Base-by-base conservation (phyloP, 2,113 vertebrate genomes). In the Anarrhichthys ocellatus region DNA sequence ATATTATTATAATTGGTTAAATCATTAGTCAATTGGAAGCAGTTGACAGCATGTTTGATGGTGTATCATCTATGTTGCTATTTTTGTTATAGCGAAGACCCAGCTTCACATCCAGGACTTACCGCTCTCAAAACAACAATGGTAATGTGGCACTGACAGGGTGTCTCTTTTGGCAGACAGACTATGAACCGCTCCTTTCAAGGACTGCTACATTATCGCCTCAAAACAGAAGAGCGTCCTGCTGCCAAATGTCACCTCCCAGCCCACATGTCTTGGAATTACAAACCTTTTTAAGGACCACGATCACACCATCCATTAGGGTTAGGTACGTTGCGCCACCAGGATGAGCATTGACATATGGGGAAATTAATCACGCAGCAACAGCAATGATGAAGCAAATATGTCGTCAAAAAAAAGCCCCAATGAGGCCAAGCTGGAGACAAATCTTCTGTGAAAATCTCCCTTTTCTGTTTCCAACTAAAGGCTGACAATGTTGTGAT, bases 161-260 rank as follows among this genome's bases (percentile, higher is more conserved):
- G 42, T 67, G 27, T 66, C 77, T 44, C 32, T 76, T 82, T 82
- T 88, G 83, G 88, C 81, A 73, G 73, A 56, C 78, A 63, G 72
- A 62, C 64, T 59, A 17, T 22, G 54, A 73, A 36, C 17, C 4
- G 3, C n/a, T 50, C 64, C 27, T 78, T 77, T 83, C 71, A 84
- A 89, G 75, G 65, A 61, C 73, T 73, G 66, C 63, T 71, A 38
- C 83, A 82, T 74, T 91, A 92, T 90, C 88, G 1, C 71, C 68
- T 89, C 68, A 59, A 72, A 86, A 86, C 91, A 91, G 83, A 24
- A 78, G 73, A 65, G 75, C 2, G 4, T 70, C 44, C 29, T 5
- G 1, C 10, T 78, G 88, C 85, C 90, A 90, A 85, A 73, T 79
- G 68, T 77, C 68, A 75, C 38, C 58, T 67, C 70, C 84, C 59